These are phyloP conservation scores for Romanogobio albipinnatus DNA, from an alignment of 2,113 vertebrate species.

Conservation along the genomic window DNA sequence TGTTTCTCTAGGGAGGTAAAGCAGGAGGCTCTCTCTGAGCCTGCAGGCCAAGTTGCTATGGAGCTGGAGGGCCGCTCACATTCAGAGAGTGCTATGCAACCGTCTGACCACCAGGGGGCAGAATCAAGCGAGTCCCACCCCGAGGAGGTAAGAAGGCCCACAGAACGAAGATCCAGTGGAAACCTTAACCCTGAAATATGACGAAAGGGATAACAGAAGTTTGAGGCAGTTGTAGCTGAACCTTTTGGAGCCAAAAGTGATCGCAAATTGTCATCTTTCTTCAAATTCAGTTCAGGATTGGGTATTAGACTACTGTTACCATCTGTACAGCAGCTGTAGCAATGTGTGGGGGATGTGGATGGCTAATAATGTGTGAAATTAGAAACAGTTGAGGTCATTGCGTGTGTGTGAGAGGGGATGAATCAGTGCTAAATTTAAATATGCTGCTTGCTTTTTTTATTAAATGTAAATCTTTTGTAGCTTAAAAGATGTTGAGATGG, in stretches of 20 bases:
- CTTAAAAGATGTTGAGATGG: not conserved
- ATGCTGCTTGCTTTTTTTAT: not conserved
- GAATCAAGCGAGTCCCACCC: slow-evolving; percentile 68
- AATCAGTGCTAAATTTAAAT: not conserved
- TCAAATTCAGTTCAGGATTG: not conserved
- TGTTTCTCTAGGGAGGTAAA: slow-evolving; percentile 71
- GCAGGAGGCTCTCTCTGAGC: slow-evolving; percentile 69
- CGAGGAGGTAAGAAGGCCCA: slow-evolving; percentile 78
- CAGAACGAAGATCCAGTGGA: slow-evolving; percentile 45
- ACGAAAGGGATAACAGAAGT: slow-evolving; percentile 5
- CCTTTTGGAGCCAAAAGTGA: not conserved
- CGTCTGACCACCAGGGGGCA: slow-evolving; percentile 68
- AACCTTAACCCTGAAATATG: not conserved
- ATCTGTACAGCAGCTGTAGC: slow-evolving; percentile 39
- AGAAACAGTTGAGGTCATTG: slow-evolving; percentile 40
- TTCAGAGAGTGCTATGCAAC: slow-evolving; percentile 66
- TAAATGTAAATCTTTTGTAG: not conserved
- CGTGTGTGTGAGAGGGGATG: slow-evolving; percentile 20
- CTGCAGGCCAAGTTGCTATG: slow-evolving; percentile 70
- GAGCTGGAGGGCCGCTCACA: slow-evolving; percentile 70
- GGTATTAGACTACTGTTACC: slow-evolving; percentile 17
- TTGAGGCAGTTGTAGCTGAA: slow-evolving; percentile 11
- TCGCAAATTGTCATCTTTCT: not conserved
- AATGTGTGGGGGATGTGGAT: slow-evolving; percentile 37
- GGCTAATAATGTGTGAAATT: slow-evolving; percentile 49